phyloP scores from a whole-genome alignment of 53 echinoderm and acorn worm species.

The Temnopleurus reevesii region DNA sequence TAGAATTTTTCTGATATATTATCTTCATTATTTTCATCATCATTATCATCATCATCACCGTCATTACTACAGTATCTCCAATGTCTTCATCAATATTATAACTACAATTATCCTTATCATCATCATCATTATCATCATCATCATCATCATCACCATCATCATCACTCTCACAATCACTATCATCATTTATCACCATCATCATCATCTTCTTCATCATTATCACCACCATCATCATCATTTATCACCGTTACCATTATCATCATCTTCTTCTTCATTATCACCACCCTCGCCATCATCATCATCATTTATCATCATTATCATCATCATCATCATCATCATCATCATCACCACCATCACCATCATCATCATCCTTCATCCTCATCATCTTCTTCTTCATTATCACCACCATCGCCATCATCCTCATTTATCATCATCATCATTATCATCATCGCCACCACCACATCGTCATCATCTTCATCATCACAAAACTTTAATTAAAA shows the following conservation, averaged over 20 bases:
- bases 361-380: conserved; percentile 14
- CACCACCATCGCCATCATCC: background rate
- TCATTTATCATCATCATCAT: conserved; percentile 18
- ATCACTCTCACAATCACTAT: conserved; percentile 1
- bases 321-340: conserved; percentile 33
- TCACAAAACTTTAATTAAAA: too few species aligned
- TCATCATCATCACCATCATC: conserved; percentile 2
- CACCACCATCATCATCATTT: too few species aligned
- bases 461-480: background rate
- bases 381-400: conserved; percentile 17
- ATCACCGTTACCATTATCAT: too few species aligned
- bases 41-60: conserved; percentile 27
- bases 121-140: conserved; percentile 3
- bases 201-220: too few species aligned
- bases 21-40: background rate
- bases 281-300: background rate
- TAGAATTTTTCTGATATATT: too few species aligned
- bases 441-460: background rate
- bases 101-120: background rate
- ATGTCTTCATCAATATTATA: background rate
- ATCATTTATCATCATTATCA: conserved; percentile 37
- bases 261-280: background rate
- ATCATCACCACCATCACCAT: background rate
- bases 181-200: conserved; percentile 9
- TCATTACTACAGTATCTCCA: background rate